Conservation (phyloP, 2,797 vertebrate species). For the Manis javanica region DNA sequence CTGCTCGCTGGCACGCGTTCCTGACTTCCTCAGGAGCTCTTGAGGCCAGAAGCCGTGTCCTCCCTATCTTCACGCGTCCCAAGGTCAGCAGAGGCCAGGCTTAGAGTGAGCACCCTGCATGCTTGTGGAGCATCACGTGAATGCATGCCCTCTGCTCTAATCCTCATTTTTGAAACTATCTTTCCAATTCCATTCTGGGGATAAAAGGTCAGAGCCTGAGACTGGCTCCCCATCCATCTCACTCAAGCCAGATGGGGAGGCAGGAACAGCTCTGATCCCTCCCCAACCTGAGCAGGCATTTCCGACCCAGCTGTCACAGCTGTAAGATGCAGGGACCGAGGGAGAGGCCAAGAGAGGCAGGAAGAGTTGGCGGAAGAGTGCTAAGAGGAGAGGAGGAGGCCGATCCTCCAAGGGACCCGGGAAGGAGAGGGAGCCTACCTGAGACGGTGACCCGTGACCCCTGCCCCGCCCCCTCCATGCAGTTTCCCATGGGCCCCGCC, state of each 20-base stretch:
- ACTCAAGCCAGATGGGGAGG: constrained; percentile 66
- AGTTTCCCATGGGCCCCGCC: constrained; percentile 82
- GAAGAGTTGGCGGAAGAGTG: background rate
- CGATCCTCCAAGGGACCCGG: background rate
- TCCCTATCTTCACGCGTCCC: too few relatives aligned
- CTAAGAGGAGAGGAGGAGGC: background rate
- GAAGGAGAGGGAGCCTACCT: background rate
- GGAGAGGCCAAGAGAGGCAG: background rate
- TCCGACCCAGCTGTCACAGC: constrained; percentile 54
- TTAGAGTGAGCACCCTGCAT: fast-evolving
- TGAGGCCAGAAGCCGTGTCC: background rate
- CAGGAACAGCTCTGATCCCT: background rate
- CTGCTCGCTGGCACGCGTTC: background rate
- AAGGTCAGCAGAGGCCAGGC: background rate
- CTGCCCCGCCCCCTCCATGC: constrained; percentile 74
- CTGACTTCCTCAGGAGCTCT: background rate
- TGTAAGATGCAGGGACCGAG: background rate
- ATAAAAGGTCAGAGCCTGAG: constrained; percentile 20
- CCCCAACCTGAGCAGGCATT: background rate
- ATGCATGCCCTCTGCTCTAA: background rate
- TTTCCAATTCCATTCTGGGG: constrained; percentile 16
- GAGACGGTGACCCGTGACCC: background rate
- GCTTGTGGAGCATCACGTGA: background rate
- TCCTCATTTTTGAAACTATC: background rate
- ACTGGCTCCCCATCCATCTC: background rate